phyloP scores from a whole-genome alignment of 2,113 vertebrate species.

The Sakesphorus luctuosus region DNA sequence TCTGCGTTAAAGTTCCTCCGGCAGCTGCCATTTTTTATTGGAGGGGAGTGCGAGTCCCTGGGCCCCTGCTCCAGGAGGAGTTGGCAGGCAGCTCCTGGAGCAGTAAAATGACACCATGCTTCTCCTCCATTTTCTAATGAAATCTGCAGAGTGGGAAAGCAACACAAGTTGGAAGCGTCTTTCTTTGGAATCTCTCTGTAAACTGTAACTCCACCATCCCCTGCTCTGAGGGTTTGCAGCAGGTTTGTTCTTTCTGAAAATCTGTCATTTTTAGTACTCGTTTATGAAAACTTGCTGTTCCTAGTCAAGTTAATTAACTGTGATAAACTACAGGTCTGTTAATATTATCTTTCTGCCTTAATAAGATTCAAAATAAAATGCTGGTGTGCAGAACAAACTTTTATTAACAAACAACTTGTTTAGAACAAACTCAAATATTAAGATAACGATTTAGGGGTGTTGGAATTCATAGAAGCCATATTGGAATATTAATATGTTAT shows the following conservation, averaged over 20 bases:
- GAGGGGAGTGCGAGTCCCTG: slow-evolving; percentile 45
- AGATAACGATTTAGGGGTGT: neutral
- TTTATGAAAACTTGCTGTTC: neutral
- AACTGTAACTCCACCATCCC: slow-evolving; percentile 17
- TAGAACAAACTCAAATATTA: neutral
- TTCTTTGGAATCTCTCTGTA: slow-evolving; percentile 62
- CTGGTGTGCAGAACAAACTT: neutral
- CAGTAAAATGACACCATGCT: slow-evolving; percentile 78
- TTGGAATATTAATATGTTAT: neutral
- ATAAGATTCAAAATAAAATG: neutral
- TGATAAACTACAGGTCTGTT: neutral
- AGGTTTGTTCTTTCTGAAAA: slow-evolving; percentile 67
- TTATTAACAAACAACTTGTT: neutral
- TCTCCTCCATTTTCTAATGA: slow-evolving; percentile 77
- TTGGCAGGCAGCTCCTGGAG: slow-evolving; percentile 62
- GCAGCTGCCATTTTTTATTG: slow-evolving; percentile 55
- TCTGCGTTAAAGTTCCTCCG: slow-evolving; percentile 50
- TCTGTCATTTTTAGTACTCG: neutral
- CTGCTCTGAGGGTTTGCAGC: slow-evolving; percentile 41
- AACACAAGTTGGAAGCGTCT: slow-evolving; percentile 75
- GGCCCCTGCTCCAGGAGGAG: slow-evolving; percentile 70
- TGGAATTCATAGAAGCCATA: neutral
- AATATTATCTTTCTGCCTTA: neutral
- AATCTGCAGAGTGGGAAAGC: slow-evolving; percentile 73
- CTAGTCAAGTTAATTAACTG: neutral